Conservation (phyloP, 2,113 vertebrate species). For the Opisthocomus hoazin region DNA sequence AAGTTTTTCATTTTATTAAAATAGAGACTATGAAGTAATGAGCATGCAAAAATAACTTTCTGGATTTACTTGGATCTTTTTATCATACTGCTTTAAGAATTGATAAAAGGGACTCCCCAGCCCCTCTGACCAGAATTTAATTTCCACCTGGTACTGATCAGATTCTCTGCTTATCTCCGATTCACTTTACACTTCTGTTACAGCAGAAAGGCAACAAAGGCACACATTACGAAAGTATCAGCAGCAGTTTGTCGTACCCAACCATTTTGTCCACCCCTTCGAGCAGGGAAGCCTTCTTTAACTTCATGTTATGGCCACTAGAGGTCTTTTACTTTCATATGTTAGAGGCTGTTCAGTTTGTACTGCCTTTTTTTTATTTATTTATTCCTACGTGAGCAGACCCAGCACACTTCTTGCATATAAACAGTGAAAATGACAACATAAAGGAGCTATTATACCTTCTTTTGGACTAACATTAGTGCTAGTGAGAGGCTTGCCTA, state of each 20-base stretch:
- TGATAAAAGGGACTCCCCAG: too few species aligned
- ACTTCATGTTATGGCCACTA: slow-evolving; percentile 71
- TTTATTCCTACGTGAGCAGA: slow-evolving; percentile 78
- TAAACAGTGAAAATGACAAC: slow-evolving; percentile 67
- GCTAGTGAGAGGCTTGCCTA: slow-evolving; percentile 46
- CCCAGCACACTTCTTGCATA: slow-evolving; percentile 68
- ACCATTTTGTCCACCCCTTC: slow-evolving; percentile 31
- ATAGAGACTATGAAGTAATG: neutral
- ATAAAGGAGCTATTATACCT: slow-evolving; percentile 52
- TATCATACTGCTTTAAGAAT: accelerated
- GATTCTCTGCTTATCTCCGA: neutral
- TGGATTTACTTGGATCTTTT: neutral
- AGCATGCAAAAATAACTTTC: neutral
- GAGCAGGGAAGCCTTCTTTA: neutral
- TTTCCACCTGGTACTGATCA: neutral
- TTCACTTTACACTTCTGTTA: neutral
- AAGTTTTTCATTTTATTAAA: neutral
- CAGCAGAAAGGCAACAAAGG: neutral
- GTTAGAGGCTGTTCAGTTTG: slow-evolving; percentile 53
- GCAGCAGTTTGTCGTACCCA: neutral
- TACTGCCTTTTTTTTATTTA: slow-evolving; percentile 69
- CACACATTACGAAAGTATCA: neutral
- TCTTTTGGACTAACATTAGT: slow-evolving; percentile 61
- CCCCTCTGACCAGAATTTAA: neutral
- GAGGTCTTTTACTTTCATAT: slow-evolving; percentile 70